Conservation (phyloP, 2,888 invertebrate species). For the Trachelus iudaicus region DNA sequence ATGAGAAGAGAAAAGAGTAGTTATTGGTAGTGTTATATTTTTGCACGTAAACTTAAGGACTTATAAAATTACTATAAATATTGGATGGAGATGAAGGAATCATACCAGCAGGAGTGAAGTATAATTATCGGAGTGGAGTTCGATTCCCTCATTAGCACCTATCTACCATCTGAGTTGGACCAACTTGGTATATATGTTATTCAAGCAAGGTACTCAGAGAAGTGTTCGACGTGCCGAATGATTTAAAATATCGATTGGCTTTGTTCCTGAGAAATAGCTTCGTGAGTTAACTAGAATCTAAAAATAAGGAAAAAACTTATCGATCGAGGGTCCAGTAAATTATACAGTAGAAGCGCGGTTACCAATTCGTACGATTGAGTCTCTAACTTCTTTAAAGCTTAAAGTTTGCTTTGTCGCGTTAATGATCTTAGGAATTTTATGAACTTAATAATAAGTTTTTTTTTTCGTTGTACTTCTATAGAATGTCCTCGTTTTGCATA, state of each 20-base stretch:
- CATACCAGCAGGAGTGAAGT: neutral
- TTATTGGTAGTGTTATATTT: neutral
- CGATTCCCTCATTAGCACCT: conserved; percentile 33
- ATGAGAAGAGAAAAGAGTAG: neutral
- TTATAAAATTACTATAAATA: neutral
- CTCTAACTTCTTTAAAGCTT: neutral
- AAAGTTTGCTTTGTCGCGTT: neutral
- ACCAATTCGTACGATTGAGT: no score
- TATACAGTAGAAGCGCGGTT: no score
- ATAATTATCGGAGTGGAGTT: neutral
- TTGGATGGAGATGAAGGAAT: neutral
- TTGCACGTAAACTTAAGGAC: neutral
- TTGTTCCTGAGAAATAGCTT: neutral
- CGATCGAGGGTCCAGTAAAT: neutral
- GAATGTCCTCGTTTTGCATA: neutral
- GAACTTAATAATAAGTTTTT: neutral
- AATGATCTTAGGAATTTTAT: neutral
- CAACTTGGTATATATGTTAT: neutral
- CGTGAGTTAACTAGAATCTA: neutral
- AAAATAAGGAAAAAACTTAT: neutral
- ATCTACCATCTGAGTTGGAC: conserved; percentile 20
- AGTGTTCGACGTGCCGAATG: neutral
- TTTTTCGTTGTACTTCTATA: neutral
- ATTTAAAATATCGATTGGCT: neutral
- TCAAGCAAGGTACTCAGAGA: neutral